Evolutionary conservation across 2,888 invertebrate genomes (phyloP), one percentile per base, ranked within the genome.

Genomic region (Melanargia galathea): DNA sequence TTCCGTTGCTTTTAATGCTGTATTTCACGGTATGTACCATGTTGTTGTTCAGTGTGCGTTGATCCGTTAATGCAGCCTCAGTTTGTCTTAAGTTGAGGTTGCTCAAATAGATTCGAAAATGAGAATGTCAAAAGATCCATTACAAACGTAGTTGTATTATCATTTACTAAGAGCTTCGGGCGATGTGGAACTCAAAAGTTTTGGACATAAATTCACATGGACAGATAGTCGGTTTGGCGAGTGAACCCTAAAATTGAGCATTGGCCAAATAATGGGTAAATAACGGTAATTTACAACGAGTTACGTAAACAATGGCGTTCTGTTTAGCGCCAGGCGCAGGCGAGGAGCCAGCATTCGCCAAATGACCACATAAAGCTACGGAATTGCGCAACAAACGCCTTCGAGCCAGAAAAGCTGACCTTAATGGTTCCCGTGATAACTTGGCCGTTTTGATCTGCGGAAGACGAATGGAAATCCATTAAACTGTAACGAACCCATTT

Each of bases 191-290:
- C 16, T 18, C 38, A n/a, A 38, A 38, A 38, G n/a, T 38, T 0
- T 4, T 38, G n/a, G 38, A n/a, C n/a, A 18, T 43, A 43, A 43
- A 43, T 43, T 18, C 43, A 8, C 2, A 43, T 18, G 10, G 18
- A 2, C 43, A 43, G 43, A 43, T 43, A 49, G 26, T 16, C 26
- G 30, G 33, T 51, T 33, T 52, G 52, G 35, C 35, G 13, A 20
- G 52, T 10, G 33, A 52, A 33, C 13, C 26, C 33, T 4, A 11
- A 51, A 35, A 20, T 33, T 20, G 52, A 35, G 35, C 52, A 35
- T 35, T 35, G 13, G 52, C 52, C 51, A 11, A 20, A 13, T 52
- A 52, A 52, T 52, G 52, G 52, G 33, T 13, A 35, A 52, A 52
- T 52, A 52, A 35, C 35, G 52, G 52, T 52, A 52, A 52, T 52